phyloP scores from a whole-genome alignment of 2,113 vertebrate genomes.

The Quiscalus mexicanus region DNA sequence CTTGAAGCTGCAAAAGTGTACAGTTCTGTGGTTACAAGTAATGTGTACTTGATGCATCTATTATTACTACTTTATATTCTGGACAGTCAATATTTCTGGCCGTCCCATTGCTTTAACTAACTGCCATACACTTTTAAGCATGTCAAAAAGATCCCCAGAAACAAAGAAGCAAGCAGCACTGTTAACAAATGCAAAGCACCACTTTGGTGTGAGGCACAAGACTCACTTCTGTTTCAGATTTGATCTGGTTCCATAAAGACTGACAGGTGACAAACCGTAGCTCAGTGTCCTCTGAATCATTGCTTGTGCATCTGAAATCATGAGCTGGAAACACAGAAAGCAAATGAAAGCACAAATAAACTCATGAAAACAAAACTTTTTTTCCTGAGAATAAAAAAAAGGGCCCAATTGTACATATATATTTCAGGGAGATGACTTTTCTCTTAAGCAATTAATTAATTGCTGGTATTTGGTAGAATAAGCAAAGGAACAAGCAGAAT shows the following conservation, averaged over 20 bases:
- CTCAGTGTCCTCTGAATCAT: conserved; percentile 70
- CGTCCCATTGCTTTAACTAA: not conserved
- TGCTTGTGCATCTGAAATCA: conserved; percentile 71
- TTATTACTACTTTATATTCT: not conserved
- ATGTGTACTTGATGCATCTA: not conserved
- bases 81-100: not conserved
- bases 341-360: not conserved
- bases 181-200: not conserved
- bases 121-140: not conserved
- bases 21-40: not conserved
- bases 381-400: not conserved
- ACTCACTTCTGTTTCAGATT: conserved; percentile 86
- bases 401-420: accelerated
- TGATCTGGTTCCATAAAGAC: conserved; percentile 85
- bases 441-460: not conserved
- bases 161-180: not conserved
- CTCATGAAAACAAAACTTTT: not conserved
- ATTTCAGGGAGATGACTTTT: not conserved
- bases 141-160: not conserved
- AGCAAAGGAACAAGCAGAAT: not conserved
- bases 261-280: conserved; percentile 82
- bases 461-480: not conserved
- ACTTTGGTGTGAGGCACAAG: not conserved
- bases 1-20: not conserved
- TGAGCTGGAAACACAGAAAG: conserved; percentile 72